phyloP scores from a whole-genome alignment of 1,140 invertebrate genomes.

The Anastrepha ludens region DNA sequence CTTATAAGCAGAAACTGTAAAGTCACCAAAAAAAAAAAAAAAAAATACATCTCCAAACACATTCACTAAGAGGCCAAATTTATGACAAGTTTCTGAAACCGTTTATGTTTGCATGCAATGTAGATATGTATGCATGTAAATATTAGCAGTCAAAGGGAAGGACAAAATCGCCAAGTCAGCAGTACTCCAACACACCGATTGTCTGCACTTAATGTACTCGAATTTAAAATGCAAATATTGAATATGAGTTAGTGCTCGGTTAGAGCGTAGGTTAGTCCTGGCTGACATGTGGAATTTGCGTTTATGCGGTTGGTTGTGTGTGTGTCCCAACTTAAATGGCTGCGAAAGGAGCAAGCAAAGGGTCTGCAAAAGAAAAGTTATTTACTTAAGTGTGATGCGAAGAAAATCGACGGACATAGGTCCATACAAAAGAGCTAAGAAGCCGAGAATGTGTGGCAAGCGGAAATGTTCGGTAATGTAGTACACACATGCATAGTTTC shows the following conservation, averaged over 20 bases:
- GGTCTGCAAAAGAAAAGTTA: conserved; percentile 6
- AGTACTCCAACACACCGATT: neutral
- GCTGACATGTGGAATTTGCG: neutral
- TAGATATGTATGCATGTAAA: neutral
- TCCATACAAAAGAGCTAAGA: neutral
- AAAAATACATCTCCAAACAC: too few species aligned
- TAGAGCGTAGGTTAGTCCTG: neutral
- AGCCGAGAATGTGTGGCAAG: neutral
- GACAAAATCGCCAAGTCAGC: conserved; percentile 5
- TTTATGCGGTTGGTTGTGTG: neutral
- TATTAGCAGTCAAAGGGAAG: neutral
- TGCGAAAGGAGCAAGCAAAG: neutral
- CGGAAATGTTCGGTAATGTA: conserved; percentile 13
- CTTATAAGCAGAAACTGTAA: neutral
- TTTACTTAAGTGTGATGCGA: conserved; percentile 7
- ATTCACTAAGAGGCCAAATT: neutral
- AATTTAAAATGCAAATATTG: conserved; percentile 47
- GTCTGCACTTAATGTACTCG: conserved; percentile 44
- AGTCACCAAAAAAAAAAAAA: neutral
- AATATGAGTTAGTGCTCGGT: neutral
- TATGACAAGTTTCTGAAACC: conserved; percentile 23
- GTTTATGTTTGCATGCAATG: neutral
- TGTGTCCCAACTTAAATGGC: neutral
- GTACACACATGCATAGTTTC: conserved; percentile 18
- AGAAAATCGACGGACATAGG: neutral